Base-by-base conservation (phyloP, 2,888 invertebrate genomes). In the Hedychridium roseum region DNA sequence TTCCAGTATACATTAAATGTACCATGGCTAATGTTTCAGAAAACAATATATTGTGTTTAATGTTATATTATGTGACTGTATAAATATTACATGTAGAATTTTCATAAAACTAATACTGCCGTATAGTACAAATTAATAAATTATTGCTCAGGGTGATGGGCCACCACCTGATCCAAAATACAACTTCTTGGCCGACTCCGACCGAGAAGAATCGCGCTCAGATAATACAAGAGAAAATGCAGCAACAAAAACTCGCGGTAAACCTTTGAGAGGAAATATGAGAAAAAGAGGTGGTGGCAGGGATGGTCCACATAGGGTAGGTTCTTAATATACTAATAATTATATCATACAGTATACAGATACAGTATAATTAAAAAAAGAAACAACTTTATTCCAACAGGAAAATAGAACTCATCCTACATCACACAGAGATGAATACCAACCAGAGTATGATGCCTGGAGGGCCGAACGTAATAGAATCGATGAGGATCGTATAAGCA, bases 111-210 rank as follows among this genome's bases (percentile, higher is more conserved):
- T n/a, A n/a, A n/a, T n/a, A n/a, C n/a, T n/a, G n/a, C n/a, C n/a
- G n/a, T n/a, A n/a, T n/a, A n/a, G n/a, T n/a, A n/a, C n/a, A n/a
- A n/a, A 26, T 41, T 3, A 43, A 48, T 15, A 35, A 28, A 37
- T 37, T 20, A 23, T 34, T 14, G 16, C 36, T 44, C 35, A 80
- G 73, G 79, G 78, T 16, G 76, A 79, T 52, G 80, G 80, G 11
- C 80, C 80, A 21, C 80, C 80, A 18, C 80, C 80, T 23, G 80
- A 81, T 66, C 80, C 80, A 31, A 75, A 76, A 21, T 81, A 80
- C 52, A 80, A 79, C 51, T 81, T 80, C 42, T 59, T 81, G 34
- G 80, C 80, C 2, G 80, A 81, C 65, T 70, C 74, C 1, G 78
- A 80, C 47, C 69, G 80, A 30, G 80, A 81, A 46, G 74, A 70